Percentiles rank a stretch among this genome's conserved stretches.
These are phyloP conservation scores for Drosophila melanogaster DNA, from an alignment of 1,140 invertebrate genomes.

Conservation along the genomic window DNA sequence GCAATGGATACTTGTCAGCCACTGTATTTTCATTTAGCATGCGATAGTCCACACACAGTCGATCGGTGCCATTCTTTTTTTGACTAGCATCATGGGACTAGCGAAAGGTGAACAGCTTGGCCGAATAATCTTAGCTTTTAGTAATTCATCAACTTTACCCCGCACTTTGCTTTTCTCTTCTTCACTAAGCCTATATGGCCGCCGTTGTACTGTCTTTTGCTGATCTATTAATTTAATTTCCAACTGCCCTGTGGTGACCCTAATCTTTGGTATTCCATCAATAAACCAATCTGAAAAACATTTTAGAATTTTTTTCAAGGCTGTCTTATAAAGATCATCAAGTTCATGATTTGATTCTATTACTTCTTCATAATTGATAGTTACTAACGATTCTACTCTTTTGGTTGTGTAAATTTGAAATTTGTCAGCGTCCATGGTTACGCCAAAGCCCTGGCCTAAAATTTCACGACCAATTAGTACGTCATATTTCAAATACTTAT, in stretches of 20 bases:
- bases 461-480: neutral
- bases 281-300: neutral
- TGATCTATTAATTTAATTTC: neutral
- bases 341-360: neutral
- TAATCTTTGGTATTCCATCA: neutral
- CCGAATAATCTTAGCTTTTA: constrained; percentile 11
- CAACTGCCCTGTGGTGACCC: neutral
- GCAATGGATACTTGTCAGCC: constrained; percentile 6
- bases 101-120: constrained; percentile 12
- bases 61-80: constrained; percentile 11
- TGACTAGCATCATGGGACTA: constrained; percentile 4
- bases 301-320: neutral
- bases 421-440: neutral
- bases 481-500: neutral
- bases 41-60: constrained; percentile 8
- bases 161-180: constrained; percentile 11
- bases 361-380: neutral
- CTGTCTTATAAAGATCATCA: neutral
- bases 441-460: neutral
- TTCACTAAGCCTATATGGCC: constrained; percentile 9
- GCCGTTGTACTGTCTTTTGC: neutral
- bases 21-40: constrained; percentile 2
- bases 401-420: neutral
- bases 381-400: neutral
- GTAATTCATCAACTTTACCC: constrained; percentile 6